phyloP scores from a whole-genome alignment of 2,888 invertebrate genomes.

The Latheticus oryzae region DNA sequence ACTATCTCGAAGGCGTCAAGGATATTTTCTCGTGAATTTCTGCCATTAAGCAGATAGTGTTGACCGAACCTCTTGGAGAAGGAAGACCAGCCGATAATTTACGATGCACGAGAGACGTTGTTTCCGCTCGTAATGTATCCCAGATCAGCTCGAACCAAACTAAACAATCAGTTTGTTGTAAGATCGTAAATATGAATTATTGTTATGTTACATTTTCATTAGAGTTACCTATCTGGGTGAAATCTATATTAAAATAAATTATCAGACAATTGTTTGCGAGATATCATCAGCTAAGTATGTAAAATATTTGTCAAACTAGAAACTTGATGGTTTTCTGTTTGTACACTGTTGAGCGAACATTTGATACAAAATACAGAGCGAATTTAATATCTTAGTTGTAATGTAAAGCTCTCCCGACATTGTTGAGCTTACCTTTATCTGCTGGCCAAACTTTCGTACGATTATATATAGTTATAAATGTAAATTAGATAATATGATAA shows the following conservation, averaged over 20 bases:
- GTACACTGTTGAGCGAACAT: no score
- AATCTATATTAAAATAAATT: no score
- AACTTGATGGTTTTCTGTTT: no score
- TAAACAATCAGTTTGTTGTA: slow-evolving; percentile 43
- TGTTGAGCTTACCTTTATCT: neutral
- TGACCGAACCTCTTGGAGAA: slow-evolving; percentile 38
- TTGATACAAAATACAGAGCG: no score
- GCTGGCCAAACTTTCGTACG: no score
- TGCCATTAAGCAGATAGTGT: slow-evolving; percentile 42
- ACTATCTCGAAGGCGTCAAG: slow-evolving; percentile 24
- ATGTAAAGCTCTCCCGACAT: no score
- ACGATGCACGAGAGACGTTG: slow-evolving; percentile 39
- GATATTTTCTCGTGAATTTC: slow-evolving; percentile 35
- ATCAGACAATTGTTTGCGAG: no score
- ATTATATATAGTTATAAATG: no score
- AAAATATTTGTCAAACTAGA: no score
- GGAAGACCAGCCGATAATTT: slow-evolving; percentile 38
- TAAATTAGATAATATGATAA: slow-evolving; percentile 30
- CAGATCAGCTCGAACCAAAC: slow-evolving; percentile 38
- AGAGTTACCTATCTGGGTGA: slow-evolving; percentile 1
- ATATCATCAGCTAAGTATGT: no score
- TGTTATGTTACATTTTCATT: slow-evolving; percentile 9
- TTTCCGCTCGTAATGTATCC: slow-evolving; percentile 37
- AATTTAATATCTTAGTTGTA: no score
- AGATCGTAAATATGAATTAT: slow-evolving; percentile 41